A percentile compares a stretch with the other conserved stretches of the same genome.
phyloP scores from a whole-genome alignment of 2,113 vertebrate species.

The Ailuropoda melanoleuca region DNA sequence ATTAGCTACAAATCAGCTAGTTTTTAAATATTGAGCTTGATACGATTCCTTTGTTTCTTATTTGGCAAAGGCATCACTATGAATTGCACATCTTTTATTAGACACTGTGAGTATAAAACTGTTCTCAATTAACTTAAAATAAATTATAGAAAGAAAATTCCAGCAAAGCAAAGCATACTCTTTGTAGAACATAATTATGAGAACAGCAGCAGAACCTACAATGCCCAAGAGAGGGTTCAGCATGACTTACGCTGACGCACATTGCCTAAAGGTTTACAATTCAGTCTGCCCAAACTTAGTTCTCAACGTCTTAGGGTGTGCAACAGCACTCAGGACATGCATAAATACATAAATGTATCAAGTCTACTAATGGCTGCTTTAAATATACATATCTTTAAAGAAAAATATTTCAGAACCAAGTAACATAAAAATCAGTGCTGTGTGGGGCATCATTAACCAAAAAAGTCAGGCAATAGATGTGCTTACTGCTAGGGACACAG shows the following conservation, averaged over 20 bases:
- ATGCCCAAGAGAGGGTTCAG: neutral
- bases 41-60: neutral
- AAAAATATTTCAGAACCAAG: neutral
- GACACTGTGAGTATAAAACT: neutral
- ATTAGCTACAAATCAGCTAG: neutral
- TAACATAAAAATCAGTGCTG: neutral
- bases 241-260: neutral
- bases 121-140: neutral
- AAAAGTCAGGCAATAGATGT: neutral
- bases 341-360: neutral
- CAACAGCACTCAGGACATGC: neutral
- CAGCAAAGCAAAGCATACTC: neutral
- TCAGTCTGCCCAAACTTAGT: neutral
- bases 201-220: neutral
- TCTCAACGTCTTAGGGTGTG: neutral
- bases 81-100: neutral
- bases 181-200: neutral
- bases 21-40: neutral
- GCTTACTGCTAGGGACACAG: neutral
- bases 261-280: neutral
- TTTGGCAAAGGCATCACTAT: neutral
- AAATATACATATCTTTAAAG: neutral
- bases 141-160: neutral
- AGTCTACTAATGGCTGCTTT: neutral
- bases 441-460: neutral